Evolutionary conservation across 30 jellyfish, hydroid and myxozoan species (phyloP).

Genomic region (Clytia hemisphaerica): DNA sequence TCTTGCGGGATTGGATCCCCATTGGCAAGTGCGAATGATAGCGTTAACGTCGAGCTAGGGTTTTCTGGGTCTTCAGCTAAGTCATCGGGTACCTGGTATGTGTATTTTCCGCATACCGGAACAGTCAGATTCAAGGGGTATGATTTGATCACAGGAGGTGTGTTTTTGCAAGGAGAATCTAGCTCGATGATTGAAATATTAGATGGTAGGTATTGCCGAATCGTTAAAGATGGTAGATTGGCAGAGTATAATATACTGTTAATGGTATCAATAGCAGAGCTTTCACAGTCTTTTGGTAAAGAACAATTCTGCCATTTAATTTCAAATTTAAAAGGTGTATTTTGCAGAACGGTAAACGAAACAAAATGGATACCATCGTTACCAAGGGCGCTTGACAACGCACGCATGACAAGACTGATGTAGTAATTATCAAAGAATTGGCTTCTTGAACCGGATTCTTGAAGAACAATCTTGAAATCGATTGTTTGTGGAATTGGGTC

Average conservation of each 20-base stretch:
- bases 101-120: conserved; percentile 64
- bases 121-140: conserved; percentile 35
- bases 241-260: not conserved
- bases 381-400: conserved; percentile 2
- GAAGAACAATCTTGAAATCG: no score
- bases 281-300: conserved; percentile 11
- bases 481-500: no score
- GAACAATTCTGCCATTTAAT: conserved; percentile 29
- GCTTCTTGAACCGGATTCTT: no score
- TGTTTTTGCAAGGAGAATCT: conserved; percentile 12
- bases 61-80: conserved; percentile 56
- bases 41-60: conserved; percentile 22
- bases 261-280: conserved; percentile 3
- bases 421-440: conserved; percentile 24
- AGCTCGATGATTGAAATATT: not conserved
- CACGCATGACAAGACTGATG: conserved; percentile 21
- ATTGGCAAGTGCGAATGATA: conserved; percentile 28
- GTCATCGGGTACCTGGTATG: conserved; percentile 39
- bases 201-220: conserved; percentile 1
- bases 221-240: not conserved
- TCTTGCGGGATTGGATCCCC: conserved; percentile 47
- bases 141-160: conserved; percentile 29
- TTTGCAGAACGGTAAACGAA: not conserved
- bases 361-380: conserved; percentile 22
- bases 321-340: conserved; percentile 1